These are phyloP conservation scores for Sebastes fasciatus DNA, from an alignment of 2,113 vertebrate species.

Conservation along the genomic window DNA sequence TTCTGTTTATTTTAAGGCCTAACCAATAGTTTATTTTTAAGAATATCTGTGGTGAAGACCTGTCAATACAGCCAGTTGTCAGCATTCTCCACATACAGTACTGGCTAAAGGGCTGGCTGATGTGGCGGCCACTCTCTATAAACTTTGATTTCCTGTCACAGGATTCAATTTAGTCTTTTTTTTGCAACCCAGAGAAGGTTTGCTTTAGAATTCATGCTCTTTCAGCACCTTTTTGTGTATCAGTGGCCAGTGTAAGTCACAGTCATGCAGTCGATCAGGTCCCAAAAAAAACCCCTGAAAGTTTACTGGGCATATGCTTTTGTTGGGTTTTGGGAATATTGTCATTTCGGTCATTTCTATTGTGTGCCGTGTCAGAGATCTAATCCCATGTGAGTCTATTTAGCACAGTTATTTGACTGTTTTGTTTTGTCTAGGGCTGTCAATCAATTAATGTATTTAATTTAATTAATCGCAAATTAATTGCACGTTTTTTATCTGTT, in stretches of 20 bases:
- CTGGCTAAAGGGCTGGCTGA: constrained; percentile 24
- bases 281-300: not conserved
- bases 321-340: constrained; percentile 1
- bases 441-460: too few relatives aligned
- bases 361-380: not conserved
- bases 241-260: not conserved
- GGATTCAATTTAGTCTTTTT: not conserved
- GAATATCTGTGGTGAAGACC: constrained; percentile 28
- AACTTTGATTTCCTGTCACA: constrained; percentile 26
- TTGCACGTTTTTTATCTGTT: too few relatives aligned
- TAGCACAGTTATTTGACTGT: not conserved
- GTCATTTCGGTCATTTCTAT: not conserved
- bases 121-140: constrained; percentile 2
- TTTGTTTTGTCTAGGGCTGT: not conserved
- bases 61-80: constrained; percentile 25
- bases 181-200: not conserved
- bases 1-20: constrained; percentile 39
- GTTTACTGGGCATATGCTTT: not conserved
- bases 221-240: not conserved
- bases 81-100: constrained; percentile 6
- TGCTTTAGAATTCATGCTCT: not conserved
- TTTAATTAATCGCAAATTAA: too few relatives aligned
- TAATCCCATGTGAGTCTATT: not conserved
- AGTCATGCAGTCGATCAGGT: not conserved
- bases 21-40: constrained; percentile 41